Base-by-base conservation (phyloP, 2,113 vertebrate species). In the Madoqua kirkii region DNA sequence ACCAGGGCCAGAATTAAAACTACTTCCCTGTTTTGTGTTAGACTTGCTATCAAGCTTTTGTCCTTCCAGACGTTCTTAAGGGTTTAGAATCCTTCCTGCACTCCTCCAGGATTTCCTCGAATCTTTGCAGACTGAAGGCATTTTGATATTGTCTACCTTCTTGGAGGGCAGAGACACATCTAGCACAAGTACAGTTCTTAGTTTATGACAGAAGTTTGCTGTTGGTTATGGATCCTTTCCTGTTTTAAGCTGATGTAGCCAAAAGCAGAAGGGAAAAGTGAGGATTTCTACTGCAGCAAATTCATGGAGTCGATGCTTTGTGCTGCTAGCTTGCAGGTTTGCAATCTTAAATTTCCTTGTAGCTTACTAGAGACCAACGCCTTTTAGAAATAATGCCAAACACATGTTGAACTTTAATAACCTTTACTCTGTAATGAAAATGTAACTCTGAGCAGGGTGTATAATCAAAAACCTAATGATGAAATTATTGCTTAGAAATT, bases 371-470 rank as follows among this genome's bases (percentile, higher is more conserved):
- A 23, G 40, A 93, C 3, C 48, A 67, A 71, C 1, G 0, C 6
- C 90, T 33, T 98, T 97, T 59, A 87, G 40, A n/a, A 6, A 1
- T 92, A 97, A 98, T 86, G 91, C 54, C 14, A 62, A 97, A 91
- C 55, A 95, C 9, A 87, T 83, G 43, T 50, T 64, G 71, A 97
- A 98, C 92, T 97, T 96, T 95, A 59, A 84, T 74, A 91, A 95
- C 23, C 29, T 98, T 97, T 96, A 88, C 84, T 85, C 67, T 96
- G 93, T 93, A 95, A 76, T 27, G 91, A 95, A 48, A 81, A 82
- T 85, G 13, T 82, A 97, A 81, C 85, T 97, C 55, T 54, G 92
- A 89, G 57, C 48, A 1, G 94, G 59, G 91, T 93, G 29, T 78
- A 43, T 79, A 82, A 10, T 96, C 64, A 98, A 52, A n/a, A 82